Evolutionary conservation across 2,888 invertebrate species (phyloP), one percentile per base, ranked within the genome.

Genomic region (Acanthopleura granulata): DNA sequence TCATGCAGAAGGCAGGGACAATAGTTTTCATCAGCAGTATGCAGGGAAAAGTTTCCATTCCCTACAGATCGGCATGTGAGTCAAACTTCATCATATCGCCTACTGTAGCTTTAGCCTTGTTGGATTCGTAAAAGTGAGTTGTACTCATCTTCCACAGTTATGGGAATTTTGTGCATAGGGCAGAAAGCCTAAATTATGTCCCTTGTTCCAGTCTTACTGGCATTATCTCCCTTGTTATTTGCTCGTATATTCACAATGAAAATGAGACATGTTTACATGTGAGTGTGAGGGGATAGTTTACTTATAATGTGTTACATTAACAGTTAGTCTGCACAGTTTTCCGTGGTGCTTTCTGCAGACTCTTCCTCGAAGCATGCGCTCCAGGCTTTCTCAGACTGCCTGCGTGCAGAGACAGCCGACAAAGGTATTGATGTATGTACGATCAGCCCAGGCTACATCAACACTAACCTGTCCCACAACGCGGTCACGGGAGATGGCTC

Each of bases 321-420:
- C 9, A 9, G 40, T 40, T 40, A 40, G 40, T 40, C 40, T 40
- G 9, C 40, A 40, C 9, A 9, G 9, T 40, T 40, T 3, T 40
- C 40, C 12, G 3, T 66, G 6, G 16, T 66, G 16, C 25, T 27
- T 66, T 25, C 79, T 82, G 25, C 80, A 91, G 91, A 98, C 92
- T 93, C 95, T 74, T 97, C 98, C 25, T 96, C 97, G 0, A 98
- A 98, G 90, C 97, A 98, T 92, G 98, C 98, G 0, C 85, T 97
- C 75, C 96, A 98, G 92, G 98, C 97, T 18, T 98, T 97, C 92
- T 95, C 95, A 80, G 99, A 99, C 91, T 93, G 94, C 51, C 91
- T 98, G 66, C 92, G 98, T 83, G 95, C 97, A 40, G 99, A 99
- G 93, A 93, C 97, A 81, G 91, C 93, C 62, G 92, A 93, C 76